These are phyloP conservation scores for Polyploca ridens DNA, from an alignment of 2,888 invertebrate genomes.

Conservation along the genomic window DNA sequence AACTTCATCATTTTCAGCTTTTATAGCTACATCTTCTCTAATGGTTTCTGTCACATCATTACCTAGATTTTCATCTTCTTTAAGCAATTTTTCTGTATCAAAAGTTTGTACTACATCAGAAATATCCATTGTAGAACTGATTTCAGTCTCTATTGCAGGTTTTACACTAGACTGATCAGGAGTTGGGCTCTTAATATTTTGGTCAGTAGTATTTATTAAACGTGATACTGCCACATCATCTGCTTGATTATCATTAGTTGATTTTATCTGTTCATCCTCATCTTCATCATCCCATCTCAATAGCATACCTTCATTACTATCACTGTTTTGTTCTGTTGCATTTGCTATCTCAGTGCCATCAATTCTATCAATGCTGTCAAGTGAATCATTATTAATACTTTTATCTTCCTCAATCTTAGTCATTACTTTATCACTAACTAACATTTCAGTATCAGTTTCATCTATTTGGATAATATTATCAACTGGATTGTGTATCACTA, in stretches of 20 bases:
- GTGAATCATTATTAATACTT: background rate
- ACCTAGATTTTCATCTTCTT: constrained; percentile 18
- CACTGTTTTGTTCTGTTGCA: background rate
- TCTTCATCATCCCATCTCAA: constrained; percentile 64
- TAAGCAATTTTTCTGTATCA: background rate
- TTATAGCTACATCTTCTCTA: constrained; percentile 16
- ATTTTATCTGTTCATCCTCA: background rate
- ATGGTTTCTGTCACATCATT: constrained; percentile 25
- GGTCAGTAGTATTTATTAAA: no score
- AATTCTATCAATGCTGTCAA: background rate
- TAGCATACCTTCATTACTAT: constrained; percentile 47
- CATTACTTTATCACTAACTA: background rate
- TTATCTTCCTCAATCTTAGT: background rate
- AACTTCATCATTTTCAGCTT: background rate
- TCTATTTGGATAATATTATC: background rate
- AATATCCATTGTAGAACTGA: background rate
- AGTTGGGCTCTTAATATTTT: background rate
- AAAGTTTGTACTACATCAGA: background rate
- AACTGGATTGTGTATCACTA: background rate
- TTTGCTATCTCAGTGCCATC: background rate
- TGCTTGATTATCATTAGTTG: background rate
- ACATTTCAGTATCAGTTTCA: background rate
- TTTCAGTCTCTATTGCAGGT: background rate
- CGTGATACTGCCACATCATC: background rate
- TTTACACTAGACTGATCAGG: background rate